Base-by-base conservation (phyloP, 1,140 invertebrate species). In the Zaprionus capensis region DNA sequence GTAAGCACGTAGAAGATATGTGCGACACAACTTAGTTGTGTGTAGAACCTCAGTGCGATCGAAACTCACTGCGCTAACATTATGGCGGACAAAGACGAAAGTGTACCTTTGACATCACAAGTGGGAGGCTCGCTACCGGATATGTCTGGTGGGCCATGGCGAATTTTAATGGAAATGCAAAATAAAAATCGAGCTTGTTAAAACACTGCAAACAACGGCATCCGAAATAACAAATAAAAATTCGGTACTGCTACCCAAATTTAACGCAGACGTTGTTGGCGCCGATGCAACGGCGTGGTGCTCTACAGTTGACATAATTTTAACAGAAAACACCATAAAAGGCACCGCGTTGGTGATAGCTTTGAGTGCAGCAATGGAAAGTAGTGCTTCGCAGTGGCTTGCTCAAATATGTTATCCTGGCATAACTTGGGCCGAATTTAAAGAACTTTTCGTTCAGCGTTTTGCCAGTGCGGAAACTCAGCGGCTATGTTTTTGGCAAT, bases 241-340 rank as follows among this genome's bases (percentile, higher is more conserved):
- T 11, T 31, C 17, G 11, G 14, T n/a, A 14, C 46, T 71, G 5
- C 46, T 73, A 15, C 63, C 71, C 20, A 73, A 73, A 67, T 73
- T 73, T 38, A 73, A 73, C 36, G 63, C 63, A 73, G 63, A 73
- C 57, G 20, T 55, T 66, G 63, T 22, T 73, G 71, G 63, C 56
- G 49, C 57, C 58, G 58, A 71, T 34, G 57, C 67, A 24, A 44
- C 46, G 17, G 56, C 57, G 34, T 58, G 65, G 65, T 68, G 53
- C n/a, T 31, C 65, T 58, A 68, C 24, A 46, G 38, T 41, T 5
- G 22, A 56, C 5, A 49, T 55, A 53, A 49, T 49, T 49, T 49
- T 49, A 2, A 2, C 46, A 49, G 46, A 49, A 49, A 49, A 49
- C 11, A n/a, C n/a, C n/a, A n/a, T n/a, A n/a, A n/a, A n/a, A 49